These are phyloP conservation scores for Paraescarpia echinospica DNA, from an alignment of 1,140 invertebrate species.

Conservation along the genomic window DNA sequence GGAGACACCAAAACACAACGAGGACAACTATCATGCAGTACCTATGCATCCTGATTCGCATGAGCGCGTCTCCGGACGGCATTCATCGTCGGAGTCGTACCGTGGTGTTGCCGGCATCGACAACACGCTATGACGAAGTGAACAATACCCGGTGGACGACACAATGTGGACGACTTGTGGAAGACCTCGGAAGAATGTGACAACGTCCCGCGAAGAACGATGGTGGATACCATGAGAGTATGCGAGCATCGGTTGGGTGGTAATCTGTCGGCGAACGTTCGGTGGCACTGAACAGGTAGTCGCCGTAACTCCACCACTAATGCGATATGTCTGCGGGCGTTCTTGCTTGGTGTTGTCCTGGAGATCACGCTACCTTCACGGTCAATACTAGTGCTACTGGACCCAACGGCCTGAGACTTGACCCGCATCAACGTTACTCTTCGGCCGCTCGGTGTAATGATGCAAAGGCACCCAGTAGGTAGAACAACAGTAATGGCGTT, in stretches of 20 bases:
- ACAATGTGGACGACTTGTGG: not conserved
- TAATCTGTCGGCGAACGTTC: too few relatives aligned
- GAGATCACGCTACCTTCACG: not conserved
- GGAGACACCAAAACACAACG: not conserved
- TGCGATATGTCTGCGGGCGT: not conserved
- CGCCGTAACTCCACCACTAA: not conserved
- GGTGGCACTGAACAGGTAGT: not conserved
- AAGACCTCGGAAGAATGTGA: not conserved
- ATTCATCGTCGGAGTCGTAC: not conserved
- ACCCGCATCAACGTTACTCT: not conserved
- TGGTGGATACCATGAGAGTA: not conserved
- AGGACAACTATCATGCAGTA: not conserved
- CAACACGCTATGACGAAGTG: not conserved
- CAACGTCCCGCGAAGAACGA: not conserved
- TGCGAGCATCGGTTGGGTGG: too few relatives aligned
- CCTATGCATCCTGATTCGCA: not conserved
- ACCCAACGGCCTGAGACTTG: not conserved
- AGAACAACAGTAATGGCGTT: not conserved
- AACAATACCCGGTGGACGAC: not conserved
- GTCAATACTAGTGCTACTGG: not conserved
- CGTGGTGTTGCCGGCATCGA: not conserved
- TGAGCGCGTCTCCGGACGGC: not conserved
- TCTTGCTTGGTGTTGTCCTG: not conserved
- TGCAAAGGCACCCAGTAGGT: not conserved
- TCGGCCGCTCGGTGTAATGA: not conserved